Percentiles rank a stretch among this genome's conserved stretches.
phyloP scores from a whole-genome alignment of 2,113 vertebrate species.

The Pica pica region DNA sequence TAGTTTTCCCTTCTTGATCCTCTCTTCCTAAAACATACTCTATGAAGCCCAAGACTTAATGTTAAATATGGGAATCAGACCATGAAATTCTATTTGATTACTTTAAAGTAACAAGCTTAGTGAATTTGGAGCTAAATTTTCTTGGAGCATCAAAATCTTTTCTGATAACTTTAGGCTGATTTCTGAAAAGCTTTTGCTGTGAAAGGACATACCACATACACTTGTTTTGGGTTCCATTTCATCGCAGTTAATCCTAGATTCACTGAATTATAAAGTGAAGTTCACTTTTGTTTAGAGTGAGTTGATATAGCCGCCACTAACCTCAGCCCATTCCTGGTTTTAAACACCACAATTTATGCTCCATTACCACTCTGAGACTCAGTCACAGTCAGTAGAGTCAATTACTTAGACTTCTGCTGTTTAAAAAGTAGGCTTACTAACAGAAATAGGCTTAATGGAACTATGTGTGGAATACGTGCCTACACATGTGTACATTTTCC shows the following conservation, averaged over 20 bases:
- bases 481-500: rapidly evolving
- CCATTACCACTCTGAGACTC: not conserved
- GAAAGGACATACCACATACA: not conserved
- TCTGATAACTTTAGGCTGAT: not conserved
- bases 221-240: not conserved
- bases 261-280: not conserved
- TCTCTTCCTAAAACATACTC: not conserved
- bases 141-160: not conserved
- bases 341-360: not conserved
- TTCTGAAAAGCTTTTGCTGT: not conserved
- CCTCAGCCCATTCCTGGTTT: not conserved
- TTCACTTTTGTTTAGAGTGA: not conserved
- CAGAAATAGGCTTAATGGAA: not conserved
- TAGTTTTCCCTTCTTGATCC: not conserved
- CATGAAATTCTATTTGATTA: not conserved
- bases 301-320: not conserved
- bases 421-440: not conserved
- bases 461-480: not conserved
- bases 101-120: not conserved
- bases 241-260: not conserved
- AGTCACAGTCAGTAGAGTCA: not conserved
- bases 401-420: not conserved
- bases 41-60: not conserved
- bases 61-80: not conserved
- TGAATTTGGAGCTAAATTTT: not conserved